Percentiles rank a stretch among this genome's conserved stretches.
phyloP scores from a whole-genome alignment of 2,888 invertebrate genomes.

The Lacanobia wlatinum region DNA sequence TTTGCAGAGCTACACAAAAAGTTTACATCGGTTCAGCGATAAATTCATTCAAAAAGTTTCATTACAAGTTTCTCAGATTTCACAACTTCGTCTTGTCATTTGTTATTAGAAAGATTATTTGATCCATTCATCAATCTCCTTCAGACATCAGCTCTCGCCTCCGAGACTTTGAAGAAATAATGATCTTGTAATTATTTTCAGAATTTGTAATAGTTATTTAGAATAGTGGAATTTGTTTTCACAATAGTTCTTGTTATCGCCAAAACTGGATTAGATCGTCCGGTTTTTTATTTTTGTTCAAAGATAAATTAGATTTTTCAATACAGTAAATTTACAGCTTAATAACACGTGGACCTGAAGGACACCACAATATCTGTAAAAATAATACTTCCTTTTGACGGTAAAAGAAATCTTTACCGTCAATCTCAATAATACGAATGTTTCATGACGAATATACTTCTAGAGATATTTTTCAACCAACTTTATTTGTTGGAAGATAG shows the following conservation, averaged over 20 bases:
- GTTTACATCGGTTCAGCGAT: conserved; percentile 18
- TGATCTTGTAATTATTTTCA: conserved; percentile 35
- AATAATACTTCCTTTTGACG: no score
- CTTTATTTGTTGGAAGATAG: not conserved
- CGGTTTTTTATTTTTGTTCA: no score
- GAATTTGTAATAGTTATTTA: conserved; percentile 1
- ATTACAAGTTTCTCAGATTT: conserved; percentile 38
- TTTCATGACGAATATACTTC: not conserved
- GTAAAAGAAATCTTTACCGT: no score
- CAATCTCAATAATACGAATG: not conserved
- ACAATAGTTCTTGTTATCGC: not conserved
- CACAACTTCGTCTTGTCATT: conserved; percentile 38
- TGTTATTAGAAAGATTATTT: conserved; percentile 48
- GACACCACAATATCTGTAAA: no score
- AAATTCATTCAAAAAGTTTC: conserved; percentile 43
- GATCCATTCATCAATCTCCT: conserved; percentile 55
- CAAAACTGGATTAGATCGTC: no score
- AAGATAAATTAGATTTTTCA: no score
- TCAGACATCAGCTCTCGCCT: conserved; percentile 31
- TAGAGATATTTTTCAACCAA: not conserved
- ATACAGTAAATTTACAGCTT: no score
- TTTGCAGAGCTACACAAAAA: conserved; percentile 2
- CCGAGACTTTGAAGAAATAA: conserved; percentile 34
- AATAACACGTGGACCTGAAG: no score
- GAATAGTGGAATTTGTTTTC: not conserved